Conservation (phyloP, 2,888 invertebrate species). For the Poecilus cupreus region DNA sequence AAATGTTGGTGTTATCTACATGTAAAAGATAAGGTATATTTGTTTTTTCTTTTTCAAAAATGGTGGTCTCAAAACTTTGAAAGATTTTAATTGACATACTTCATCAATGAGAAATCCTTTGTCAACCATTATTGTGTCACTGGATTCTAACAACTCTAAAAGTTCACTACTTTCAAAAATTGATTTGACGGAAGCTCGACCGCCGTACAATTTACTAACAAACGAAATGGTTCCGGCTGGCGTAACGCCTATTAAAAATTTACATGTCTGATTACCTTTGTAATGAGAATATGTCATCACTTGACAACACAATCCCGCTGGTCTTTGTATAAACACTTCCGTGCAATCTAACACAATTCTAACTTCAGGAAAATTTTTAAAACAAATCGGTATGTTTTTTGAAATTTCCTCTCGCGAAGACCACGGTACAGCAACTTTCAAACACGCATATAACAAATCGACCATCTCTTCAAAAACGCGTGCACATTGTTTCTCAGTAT, state of each 20-base stretch:
- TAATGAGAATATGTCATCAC: neutral
- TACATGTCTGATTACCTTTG: neutral
- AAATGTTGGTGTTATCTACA: too few species aligned
- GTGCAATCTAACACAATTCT: conserved; percentile 1
- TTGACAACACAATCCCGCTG: neutral
- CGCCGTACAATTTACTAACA: neutral
- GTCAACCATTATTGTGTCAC: neutral
- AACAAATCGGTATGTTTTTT: conserved; percentile 2
- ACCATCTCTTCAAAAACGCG: too few species aligned
- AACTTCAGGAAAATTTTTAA: neutral
- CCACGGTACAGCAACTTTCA: too few species aligned
- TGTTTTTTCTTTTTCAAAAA: neutral
- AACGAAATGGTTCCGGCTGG: neutral
- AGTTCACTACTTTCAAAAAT: neutral
- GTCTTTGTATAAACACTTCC: neutral
- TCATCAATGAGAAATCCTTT: neutral
- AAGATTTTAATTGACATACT: neutral
- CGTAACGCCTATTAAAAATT: neutral
- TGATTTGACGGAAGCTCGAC: neutral
- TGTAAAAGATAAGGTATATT: neutral
- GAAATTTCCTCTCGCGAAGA: neutral
- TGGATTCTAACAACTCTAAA: neutral
- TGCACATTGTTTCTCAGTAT: too few species aligned
- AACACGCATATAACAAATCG: too few species aligned
- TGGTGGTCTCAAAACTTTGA: neutral